A percentile compares a stretch with the other conserved stretches of the same genome.
These are phyloP conservation scores for Lophius americanus DNA, from an alignment of 2,797 vertebrate species.

Conservation along the genomic window DNA sequence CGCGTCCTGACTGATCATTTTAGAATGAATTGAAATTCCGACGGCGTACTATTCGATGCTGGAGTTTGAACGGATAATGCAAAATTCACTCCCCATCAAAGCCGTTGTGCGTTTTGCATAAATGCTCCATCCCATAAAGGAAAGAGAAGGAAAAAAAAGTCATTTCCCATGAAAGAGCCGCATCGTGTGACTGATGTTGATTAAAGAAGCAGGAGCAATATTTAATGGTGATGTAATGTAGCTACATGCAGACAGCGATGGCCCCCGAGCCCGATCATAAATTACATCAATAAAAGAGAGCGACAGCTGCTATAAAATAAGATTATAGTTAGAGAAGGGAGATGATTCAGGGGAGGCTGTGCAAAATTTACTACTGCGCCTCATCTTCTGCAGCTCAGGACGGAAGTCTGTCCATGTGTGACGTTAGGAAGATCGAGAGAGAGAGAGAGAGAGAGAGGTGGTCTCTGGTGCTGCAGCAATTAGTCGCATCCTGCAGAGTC, in stretches of 20 bases:
- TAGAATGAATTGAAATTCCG: background rate
- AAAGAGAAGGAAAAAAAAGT: background rate
- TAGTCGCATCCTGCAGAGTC: slow-evolving; percentile 29
- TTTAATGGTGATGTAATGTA: slow-evolving; percentile 19
- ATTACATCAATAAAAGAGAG: slow-evolving; percentile 58
- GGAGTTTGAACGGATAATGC: background rate
- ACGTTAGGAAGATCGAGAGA: slow-evolving; percentile 8
- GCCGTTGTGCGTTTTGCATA: slow-evolving; percentile 8
- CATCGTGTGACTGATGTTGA: slow-evolving; percentile 12
- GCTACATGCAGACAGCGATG: slow-evolving; percentile 27
- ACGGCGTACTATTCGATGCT: slow-evolving; percentile 17
- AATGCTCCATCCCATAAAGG: slow-evolving; percentile 5
- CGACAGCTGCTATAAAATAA: slow-evolving; percentile 52
- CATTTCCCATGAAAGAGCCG: background rate
- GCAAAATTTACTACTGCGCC: slow-evolving; percentile 33
- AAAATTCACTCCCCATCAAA: slow-evolving; percentile 5
- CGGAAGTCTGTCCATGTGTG: background rate
- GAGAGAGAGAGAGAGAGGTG: slow-evolving; percentile 15
- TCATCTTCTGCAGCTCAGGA: slow-evolving; percentile 20
- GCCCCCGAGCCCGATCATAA: slow-evolving; percentile 35
- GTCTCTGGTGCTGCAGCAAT: slow-evolving; percentile 28
- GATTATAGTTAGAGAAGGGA: slow-evolving; percentile 45
- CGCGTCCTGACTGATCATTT: background rate
- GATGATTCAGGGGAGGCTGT: slow-evolving; percentile 30
- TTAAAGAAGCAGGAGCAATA: slow-evolving; percentile 35